Conservation (phyloP, 2,888 invertebrate species). For the Hesperia comma region DNA sequence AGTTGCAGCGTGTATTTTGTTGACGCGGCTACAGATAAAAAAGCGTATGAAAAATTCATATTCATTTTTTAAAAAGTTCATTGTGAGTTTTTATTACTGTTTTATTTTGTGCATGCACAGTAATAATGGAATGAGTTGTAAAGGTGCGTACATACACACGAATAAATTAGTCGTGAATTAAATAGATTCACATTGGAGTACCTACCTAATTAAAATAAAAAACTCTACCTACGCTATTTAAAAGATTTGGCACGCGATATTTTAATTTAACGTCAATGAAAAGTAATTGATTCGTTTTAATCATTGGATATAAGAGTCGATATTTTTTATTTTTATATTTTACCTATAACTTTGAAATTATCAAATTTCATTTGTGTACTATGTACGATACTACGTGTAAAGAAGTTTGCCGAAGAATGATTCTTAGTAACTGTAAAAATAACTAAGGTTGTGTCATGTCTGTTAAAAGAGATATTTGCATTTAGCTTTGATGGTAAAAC, state of each 20-base stretch:
- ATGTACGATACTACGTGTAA: no score
- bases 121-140: slow-evolving; percentile 38
- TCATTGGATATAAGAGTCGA: background rate
- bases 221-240: background rate
- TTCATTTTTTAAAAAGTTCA: slow-evolving; percentile 36
- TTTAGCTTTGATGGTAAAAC: background rate
- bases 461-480: no score
- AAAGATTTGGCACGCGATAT: slow-evolving; percentile 17
- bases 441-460: background rate
- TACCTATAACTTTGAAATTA: background rate
- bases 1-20: slow-evolving; percentile 26
- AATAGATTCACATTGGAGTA: slow-evolving; percentile 13
- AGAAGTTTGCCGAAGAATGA: no score
- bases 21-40: slow-evolving; percentile 33
- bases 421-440: background rate
- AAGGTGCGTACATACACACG: slow-evolving; percentile 34
- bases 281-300: slow-evolving; percentile 7
- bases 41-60: slow-evolving; percentile 37
- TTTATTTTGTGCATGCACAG: slow-evolving; percentile 36
- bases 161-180: slow-evolving; percentile 29
- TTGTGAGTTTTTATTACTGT: slow-evolving; percentile 35
- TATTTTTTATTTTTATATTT: no score
- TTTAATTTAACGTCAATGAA: slow-evolving; percentile 3
- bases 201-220: slow-evolving; percentile 20
- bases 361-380: no score